Conservation (phyloP, 2,797 vertebrate genomes). For the Nannoperca australis region DNA sequence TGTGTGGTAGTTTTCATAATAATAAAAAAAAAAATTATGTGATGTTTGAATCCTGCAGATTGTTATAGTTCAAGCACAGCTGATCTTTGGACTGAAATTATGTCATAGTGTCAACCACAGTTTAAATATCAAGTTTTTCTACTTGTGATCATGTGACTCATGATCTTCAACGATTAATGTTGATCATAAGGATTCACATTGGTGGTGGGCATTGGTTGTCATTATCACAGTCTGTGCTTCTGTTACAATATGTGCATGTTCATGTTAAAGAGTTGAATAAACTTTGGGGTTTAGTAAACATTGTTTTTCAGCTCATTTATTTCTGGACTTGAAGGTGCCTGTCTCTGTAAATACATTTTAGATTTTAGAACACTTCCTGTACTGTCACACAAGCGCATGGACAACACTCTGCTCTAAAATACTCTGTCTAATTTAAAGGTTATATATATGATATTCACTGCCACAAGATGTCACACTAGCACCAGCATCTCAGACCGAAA, state of each 20-base stretch:
- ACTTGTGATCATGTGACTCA: not conserved
- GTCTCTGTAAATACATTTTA: not conserved
- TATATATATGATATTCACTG: too few relatives aligned
- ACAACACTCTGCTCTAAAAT: not conserved
- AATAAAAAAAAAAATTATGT: not conserved
- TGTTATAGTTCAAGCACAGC: not conserved
- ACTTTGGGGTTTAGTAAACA: not conserved
- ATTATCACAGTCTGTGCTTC: not conserved
- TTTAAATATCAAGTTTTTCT: not conserved
- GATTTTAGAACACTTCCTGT: not conserved
- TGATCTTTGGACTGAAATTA: not conserved
- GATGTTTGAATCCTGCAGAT: not conserved
- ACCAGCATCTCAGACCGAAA: too few relatives aligned
- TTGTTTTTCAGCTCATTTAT: not conserved
- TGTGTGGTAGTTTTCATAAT: not conserved
- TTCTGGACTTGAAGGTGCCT: not conserved
- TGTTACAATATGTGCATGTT: not conserved
- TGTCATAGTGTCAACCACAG: not conserved
- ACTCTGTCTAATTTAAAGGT: too few relatives aligned
- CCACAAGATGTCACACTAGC: too few relatives aligned
- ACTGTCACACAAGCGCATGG: not conserved
- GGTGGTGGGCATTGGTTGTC: too few relatives aligned
- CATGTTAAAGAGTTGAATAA: constrained; percentile 22
- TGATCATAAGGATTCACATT: not conserved
- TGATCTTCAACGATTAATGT: not conserved